Evolutionary conservation across 2,797 vertebrate species (phyloP).

Genomic region (Helarctos malayanus): DNA sequence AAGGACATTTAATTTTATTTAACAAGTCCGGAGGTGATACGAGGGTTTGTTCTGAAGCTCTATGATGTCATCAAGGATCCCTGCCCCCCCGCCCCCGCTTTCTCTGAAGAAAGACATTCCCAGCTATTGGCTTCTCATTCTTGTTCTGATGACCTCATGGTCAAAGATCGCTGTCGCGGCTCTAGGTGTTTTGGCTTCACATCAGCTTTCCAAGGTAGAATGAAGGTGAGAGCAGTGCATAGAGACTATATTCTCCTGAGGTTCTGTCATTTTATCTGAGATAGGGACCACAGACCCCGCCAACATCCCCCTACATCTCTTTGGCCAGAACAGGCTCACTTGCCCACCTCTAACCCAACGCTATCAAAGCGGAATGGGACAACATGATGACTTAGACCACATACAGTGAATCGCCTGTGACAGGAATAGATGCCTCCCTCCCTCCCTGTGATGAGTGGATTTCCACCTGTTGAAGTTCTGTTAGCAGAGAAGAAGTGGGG

Average conservation of each 20-base stretch:
- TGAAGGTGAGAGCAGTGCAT: background rate
- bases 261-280: background rate
- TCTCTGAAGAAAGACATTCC: background rate
- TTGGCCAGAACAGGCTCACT: background rate
- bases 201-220: background rate
- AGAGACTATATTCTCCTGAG: background rate
- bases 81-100: background rate
- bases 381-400: background rate
- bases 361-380: no score
- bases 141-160: background rate
- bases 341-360: background rate
- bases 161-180: background rate
- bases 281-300: background rate
- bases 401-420: accelerated
- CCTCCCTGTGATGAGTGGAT: background rate
- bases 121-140: background rate
- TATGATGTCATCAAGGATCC: background rate
- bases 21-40: background rate
- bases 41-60: background rate
- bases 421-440: background rate
- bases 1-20: background rate
- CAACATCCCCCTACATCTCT: background rate
- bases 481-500: background rate
- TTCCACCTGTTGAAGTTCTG: background rate
- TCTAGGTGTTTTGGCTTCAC: background rate